These are phyloP conservation scores for Notodonta dromedarius DNA, from an alignment of 2,888 invertebrate genomes.

Conservation along the genomic window DNA sequence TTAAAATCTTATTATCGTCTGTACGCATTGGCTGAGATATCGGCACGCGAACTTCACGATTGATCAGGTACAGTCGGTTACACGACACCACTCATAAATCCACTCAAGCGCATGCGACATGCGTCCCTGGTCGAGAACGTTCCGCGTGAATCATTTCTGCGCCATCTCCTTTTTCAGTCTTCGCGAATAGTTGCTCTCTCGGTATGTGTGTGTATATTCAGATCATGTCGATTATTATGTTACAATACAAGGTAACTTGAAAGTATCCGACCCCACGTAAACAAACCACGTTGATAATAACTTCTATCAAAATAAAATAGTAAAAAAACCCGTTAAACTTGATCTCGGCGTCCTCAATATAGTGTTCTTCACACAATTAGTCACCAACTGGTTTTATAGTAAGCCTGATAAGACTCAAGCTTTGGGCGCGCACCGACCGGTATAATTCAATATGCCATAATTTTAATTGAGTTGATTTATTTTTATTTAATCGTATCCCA, in stretches of 20 bases:
- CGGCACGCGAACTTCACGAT: constrained; percentile 48
- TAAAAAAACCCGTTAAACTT: constrained; percentile 37
- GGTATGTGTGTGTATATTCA: not conserved
- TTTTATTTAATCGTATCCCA: not conserved
- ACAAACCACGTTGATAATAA: constrained; percentile 33
- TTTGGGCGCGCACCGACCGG: constrained; percentile 15
- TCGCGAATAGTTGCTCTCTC: not conserved
- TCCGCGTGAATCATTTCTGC: constrained; percentile 41
- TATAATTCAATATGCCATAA: constrained; percentile 25
- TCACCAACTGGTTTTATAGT: constrained; percentile 34
- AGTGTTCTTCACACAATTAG: constrained; percentile 38
- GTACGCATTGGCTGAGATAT: constrained; percentile 37
- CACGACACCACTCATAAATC: constrained; percentile 31
- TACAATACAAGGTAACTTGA: constrained; percentile 15
- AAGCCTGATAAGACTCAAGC: constrained; percentile 16
- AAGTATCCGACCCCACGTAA: constrained; percentile 27
- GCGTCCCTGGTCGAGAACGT: constrained; percentile 35
- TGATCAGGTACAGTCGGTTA: constrained; percentile 35
- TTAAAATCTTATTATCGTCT: constrained; percentile 32
- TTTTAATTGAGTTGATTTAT: constrained; percentile 16
- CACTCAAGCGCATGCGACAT: constrained; percentile 26
- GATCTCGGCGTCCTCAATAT: constrained; percentile 45
- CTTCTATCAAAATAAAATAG: constrained; percentile 29
- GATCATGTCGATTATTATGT: not conserved
- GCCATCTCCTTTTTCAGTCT: constrained; percentile 25